A percentile compares a stretch with the other conserved stretches of the same genome.
phyloP scores from a whole-genome alignment of 2,797 vertebrate species.

The Melanotaenia trifasciata region DNA sequence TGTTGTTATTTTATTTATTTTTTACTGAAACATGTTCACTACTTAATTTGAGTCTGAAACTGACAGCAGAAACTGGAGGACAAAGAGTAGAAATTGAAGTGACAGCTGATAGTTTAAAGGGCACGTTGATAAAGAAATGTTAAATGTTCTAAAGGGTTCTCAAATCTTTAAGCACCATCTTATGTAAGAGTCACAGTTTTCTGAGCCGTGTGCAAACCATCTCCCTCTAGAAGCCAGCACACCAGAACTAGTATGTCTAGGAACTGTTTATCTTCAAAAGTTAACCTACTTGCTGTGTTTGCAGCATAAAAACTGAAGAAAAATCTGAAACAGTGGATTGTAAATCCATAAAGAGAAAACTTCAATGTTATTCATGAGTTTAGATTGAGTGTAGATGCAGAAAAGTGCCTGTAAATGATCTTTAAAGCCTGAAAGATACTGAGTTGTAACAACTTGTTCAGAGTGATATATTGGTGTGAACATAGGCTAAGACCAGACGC shows the following conservation, averaged over 20 bases:
- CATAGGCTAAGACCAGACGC: constrained; percentile 31
- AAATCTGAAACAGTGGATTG: constrained; percentile 24
- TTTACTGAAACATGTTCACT: not conserved
- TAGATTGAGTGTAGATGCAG: constrained; percentile 20
- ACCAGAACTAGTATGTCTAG: not conserved
- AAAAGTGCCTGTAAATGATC: constrained; percentile 37
- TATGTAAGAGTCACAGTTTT: not conserved
- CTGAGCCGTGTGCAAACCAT: not conserved
- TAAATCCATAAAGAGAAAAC: constrained; percentile 16
- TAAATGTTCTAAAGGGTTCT: not conserved
- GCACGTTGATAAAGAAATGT: not conserved
- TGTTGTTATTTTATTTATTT: not conserved
- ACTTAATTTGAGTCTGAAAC: not conserved
- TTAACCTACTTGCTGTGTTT: constrained; percentile 23
- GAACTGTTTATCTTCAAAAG: constrained; percentile 11
- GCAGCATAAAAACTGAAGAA: constrained; percentile 7
- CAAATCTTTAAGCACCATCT: not conserved
- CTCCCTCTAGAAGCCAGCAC: constrained; percentile 1
- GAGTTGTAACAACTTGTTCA: constrained; percentile 35
- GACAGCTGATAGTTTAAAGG: not conserved
- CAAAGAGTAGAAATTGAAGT: too few relatives aligned
- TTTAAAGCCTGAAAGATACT: constrained; percentile 42
- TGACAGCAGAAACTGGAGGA: not conserved
- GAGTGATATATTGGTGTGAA: constrained; percentile 30
- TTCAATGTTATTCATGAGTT: constrained; percentile 27